A percentile compares a stretch with the other conserved stretches of the same genome.
These are phyloP conservation scores for Lepas anatifera DNA, from an alignment of 2,888 invertebrate species.

Conservation along the genomic window DNA sequence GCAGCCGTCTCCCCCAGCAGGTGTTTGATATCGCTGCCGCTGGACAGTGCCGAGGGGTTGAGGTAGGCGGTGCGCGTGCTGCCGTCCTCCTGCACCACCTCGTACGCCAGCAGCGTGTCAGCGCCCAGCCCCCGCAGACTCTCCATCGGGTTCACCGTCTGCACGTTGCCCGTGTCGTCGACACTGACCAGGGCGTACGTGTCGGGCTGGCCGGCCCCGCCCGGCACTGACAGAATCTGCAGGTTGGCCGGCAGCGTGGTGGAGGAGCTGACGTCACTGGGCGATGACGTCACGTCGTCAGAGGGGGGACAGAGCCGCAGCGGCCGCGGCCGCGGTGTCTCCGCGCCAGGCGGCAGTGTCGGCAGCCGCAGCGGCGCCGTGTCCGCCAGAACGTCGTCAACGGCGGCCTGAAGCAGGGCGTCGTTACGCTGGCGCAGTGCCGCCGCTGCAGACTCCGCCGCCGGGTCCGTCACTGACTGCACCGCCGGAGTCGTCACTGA, in stretches of 20 bases:
- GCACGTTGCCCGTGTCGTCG: background rate
- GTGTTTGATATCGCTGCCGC: background rate
- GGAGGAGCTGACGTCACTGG: too few species aligned
- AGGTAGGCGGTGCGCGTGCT: slow-evolving; percentile 12
- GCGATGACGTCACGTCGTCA: background rate
- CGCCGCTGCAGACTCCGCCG: background rate
- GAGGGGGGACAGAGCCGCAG: background rate
- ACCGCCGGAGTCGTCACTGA: background rate
- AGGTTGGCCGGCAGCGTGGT: background rate
- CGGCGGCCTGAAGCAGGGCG: slow-evolving; percentile 7
- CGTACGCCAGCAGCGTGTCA: slow-evolving; percentile 9
- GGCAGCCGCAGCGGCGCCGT: background rate
- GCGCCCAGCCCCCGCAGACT: slow-evolving; percentile 2
- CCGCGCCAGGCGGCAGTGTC: background rate
- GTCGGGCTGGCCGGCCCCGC: background rate
- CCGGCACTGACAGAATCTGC: slow-evolving; percentile 8
- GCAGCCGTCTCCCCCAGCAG: background rate
- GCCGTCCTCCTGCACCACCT: slow-evolving; percentile 10
- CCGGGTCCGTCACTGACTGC: background rate
- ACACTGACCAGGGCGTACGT: background rate
- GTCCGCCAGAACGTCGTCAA: background rate
- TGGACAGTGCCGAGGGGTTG: background rate
- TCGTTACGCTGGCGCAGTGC: background rate
- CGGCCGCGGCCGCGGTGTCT: background rate
- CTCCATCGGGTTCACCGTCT: background rate